Base-by-base conservation (phyloP, 2,113 vertebrate species). In the Trematocara macrostoma region DNA sequence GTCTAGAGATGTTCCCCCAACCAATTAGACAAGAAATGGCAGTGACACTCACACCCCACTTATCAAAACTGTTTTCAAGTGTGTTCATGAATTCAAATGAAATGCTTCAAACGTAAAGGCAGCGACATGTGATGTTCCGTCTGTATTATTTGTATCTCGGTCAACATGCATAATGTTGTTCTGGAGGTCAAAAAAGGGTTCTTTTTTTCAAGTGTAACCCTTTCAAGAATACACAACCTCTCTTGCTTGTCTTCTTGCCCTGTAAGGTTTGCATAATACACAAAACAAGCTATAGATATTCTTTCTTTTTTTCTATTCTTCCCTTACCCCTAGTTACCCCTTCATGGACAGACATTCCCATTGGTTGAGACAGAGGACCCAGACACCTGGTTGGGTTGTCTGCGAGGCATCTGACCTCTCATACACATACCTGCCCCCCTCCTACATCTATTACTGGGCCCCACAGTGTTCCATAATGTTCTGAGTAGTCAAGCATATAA, bases 401-500 rank as follows among this genome's bases (percentile, higher is more conserved):
- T 91, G 89, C 11, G 42, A 87, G 85, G 82, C 74, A 84, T 92
- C 87, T 94, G 94, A 94, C 91, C 95, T 91, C 90, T 90, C 64
- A 84, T 49, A 79, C 89, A 87, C 86, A 78, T 59, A 83, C 82
- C 87, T 87, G 78, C 89, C 89, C 92, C 90, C 87, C 91, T 91
- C 83, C 80, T 81, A 87, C 92, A 91, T 92, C 91, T 93, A 93
- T 95, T 96, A 94, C 91, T 91, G 92, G 92, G 92, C 87, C 94
- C 93, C 93, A 92, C 90, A 80, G 89, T 96, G 96, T 95, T 96
- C 85, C 89, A 93, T 93, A 96, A 97, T 97, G 97, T 97, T 97
- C 96, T 96, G 96, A 97, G 97, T 97, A 97, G 96, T 98, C 97
- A 98, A 98, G 98, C 98, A 97, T 98, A 97, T 97, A 97, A 97